Percentiles rank a stretch among this genome's conserved stretches.
Evolutionary conservation across 2,888 invertebrate species (phyloP).

Genomic region (Protophormia terraenovae): DNA sequence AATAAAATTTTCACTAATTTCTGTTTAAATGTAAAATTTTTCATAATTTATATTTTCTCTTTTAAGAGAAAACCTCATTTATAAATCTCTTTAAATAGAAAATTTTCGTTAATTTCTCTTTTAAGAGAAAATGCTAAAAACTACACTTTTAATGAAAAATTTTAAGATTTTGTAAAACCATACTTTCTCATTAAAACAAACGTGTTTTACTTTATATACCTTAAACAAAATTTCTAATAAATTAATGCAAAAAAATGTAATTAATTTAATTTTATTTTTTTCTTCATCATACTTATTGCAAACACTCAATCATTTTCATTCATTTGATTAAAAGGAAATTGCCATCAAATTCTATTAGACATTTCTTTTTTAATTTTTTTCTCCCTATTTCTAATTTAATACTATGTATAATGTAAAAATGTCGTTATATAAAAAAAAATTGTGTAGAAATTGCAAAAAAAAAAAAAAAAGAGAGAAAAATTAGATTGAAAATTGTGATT

Average conservation of each 20-base stretch:
- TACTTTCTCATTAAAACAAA: too few species aligned
- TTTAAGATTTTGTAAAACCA: too few species aligned
- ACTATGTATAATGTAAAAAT: neutral
- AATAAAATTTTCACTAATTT: too few species aligned
- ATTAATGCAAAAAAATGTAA: neutral
- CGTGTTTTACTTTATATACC: too few species aligned
- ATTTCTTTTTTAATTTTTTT: neutral
- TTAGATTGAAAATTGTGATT: conserved; percentile 17
- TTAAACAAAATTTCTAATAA: too few species aligned
- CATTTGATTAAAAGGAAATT: conserved; percentile 55
- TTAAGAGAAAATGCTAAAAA: too few species aligned
- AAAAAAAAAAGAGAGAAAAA: neutral
- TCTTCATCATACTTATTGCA: neutral
- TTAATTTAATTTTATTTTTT: neutral
- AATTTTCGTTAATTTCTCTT: too few species aligned
- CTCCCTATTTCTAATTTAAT: neutral
- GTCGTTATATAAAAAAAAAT: neutral
- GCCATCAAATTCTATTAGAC: conserved; percentile 40
- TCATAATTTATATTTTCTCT: too few species aligned
- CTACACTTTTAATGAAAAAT: too few species aligned
- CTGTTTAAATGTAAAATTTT: too few species aligned
- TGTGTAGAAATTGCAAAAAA: neutral
- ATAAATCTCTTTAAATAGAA: too few species aligned
- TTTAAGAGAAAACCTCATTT: too few species aligned
- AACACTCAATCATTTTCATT: conserved; percentile 34